Base-by-base conservation (phyloP, 2,113 vertebrate genomes). In the Corythornis cristatus region DNA sequence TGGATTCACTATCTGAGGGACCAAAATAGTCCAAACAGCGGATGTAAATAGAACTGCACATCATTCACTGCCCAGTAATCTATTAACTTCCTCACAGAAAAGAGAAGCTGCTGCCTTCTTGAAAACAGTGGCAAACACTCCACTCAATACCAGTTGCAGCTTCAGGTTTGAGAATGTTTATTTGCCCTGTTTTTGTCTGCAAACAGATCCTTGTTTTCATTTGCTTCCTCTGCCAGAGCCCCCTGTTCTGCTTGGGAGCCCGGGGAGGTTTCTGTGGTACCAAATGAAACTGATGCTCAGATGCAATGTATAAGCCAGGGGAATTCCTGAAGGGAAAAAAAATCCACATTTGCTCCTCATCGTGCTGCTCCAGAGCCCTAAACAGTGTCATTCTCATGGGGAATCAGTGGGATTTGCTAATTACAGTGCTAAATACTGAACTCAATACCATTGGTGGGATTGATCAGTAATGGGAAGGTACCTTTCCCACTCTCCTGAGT, bases 11-110 rank as follows among this genome's bases (percentile, higher is more conserved):
- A 76, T 94, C 78, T 54, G 62, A 90, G 72, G 77, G 73, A 83
- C 71, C 58, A 72, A 62, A 78, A 73, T 83, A 93, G 80, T 88
- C 53, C 82, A 74, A 71, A 78, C 83, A 77, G 54, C 62, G 82
- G 71, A 79, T 96, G 89, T 86, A 86, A 84, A 90, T 61, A 82
- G 65, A 89, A 83, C 68, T 83, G 90, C 72, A 87, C 58, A 22
- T 93, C 67, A 74, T 85, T 90, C 65, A 73, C 71, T 93, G 89
- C 64, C 84, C 81, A 42, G 77, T 81, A 94, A 90, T 84, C 90
- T 88, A 45, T 93, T 90, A 88, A 72, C 72, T 86, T 91, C 68
- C 81, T 89, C 88, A 73, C 76, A 28, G 86, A 16, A 64, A 71
- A 62, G 40, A 89, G n/a, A 65, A 89, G 48, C 82, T 74, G 37